Evolutionary conservation across 2,797 vertebrate genomes (phyloP).

Genomic region (Eutrigla gurnardus): DNA sequence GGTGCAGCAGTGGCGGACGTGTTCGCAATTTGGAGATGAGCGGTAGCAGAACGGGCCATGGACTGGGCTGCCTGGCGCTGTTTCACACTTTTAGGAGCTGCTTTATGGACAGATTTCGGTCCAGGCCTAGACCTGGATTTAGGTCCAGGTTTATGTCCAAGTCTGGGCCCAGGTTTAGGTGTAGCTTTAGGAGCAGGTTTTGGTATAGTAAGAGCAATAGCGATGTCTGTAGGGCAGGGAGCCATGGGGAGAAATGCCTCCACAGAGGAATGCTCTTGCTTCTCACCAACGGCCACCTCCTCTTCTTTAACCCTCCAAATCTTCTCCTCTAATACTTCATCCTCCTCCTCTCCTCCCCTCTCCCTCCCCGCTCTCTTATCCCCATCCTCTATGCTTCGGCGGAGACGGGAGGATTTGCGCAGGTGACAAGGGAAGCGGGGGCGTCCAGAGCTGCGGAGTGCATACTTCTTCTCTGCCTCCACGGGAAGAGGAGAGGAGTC

Average conservation of each 20-base stretch:
- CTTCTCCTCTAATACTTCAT: slow-evolving; percentile 73
- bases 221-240: slow-evolving; percentile 60
- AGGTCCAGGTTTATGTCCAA: slow-evolving; percentile 76
- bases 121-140: slow-evolving; percentile 74
- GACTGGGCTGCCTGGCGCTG: slow-evolving; percentile 73
- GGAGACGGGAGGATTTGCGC: slow-evolving; percentile 88
- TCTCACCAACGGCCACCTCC: slow-evolving; percentile 51
- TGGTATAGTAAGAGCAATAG: slow-evolving; percentile 66
- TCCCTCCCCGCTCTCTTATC: slow-evolving; percentile 74
- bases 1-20: slow-evolving; percentile 51
- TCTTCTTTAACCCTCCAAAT: slow-evolving; percentile 77
- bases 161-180: slow-evolving; percentile 73
- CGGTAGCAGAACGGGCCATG: slow-evolving; percentile 35
- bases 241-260: slow-evolving; percentile 57
- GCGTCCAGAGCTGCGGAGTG: slow-evolving; percentile 94
- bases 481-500: slow-evolving; percentile 75
- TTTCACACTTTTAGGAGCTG: slow-evolving; percentile 78
- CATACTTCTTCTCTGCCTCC: slow-evolving; percentile 94
- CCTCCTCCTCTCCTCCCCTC: slow-evolving; percentile 69
- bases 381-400: slow-evolving; percentile 80
- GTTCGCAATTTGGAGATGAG: slow-evolving; percentile 58
- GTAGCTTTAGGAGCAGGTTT: slow-evolving; percentile 71
- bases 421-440: slow-evolving; percentile 95
- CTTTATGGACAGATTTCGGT: slow-evolving; percentile 74
- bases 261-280: slow-evolving; percentile 60